Conservation (phyloP, 1,140 invertebrate genomes). For the Nasonia giraulti region DNA sequence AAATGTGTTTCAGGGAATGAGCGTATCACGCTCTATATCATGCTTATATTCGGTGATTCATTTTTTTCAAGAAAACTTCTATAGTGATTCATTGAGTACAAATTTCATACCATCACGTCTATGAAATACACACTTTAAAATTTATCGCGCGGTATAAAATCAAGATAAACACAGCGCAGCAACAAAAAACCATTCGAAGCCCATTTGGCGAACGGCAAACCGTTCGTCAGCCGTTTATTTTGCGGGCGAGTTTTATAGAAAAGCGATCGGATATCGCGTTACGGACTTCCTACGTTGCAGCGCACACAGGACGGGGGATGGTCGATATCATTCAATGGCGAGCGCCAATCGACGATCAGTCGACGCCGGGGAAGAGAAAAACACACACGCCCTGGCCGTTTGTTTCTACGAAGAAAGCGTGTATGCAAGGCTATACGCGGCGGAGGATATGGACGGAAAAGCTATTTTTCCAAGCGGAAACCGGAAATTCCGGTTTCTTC, state of each 20-base stretch:
- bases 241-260: conserved; percentile 37
- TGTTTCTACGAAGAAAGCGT: conserved; percentile 33
- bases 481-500: conserved; percentile 58
- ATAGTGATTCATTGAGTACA: too few relatives aligned
- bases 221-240: conserved; percentile 20
- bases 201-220: background rate
- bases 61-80: too few relatives aligned
- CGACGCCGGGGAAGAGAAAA: conserved; percentile 54
- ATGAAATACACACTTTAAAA: too few relatives aligned
- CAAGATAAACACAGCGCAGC: background rate
- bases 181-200: background rate
- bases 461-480: conserved; percentile 64
- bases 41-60: too few relatives aligned
- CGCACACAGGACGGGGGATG: conserved; percentile 14
- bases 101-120: too few relatives aligned
- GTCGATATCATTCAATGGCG: conserved; percentile 58
- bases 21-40: background rate
- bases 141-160: too few relatives aligned
- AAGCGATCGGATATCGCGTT: conserved; percentile 25
- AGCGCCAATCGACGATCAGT: conserved; percentile 52
- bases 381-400: conserved; percentile 55
- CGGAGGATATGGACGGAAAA: conserved; percentile 49
- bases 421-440: background rate
- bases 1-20: background rate
- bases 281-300: conserved; percentile 46